These are phyloP conservation scores for Conus canariensis DNA, from an alignment of 2,888 invertebrate genomes.

Conservation along the genomic window DNA sequence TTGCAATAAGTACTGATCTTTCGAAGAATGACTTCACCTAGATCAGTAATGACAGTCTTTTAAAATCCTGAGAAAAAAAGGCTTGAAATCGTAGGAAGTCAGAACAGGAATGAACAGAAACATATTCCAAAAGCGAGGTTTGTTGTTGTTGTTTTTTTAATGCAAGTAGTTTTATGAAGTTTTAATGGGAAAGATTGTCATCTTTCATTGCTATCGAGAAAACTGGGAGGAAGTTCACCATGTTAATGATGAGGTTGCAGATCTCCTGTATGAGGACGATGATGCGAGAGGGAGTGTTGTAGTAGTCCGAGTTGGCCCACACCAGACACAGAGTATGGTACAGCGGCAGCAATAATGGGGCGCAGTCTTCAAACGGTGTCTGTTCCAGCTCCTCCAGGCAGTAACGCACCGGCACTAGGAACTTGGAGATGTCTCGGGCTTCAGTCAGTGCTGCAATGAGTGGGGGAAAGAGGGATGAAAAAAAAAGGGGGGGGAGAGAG, in stretches of 20 bases:
- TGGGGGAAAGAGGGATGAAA: conserved; percentile 1
- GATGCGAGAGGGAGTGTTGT: conserved; percentile 92
- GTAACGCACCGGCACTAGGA: conserved; percentile 89
- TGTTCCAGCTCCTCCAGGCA: conserved; percentile 86
- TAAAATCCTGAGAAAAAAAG: too few relatives aligned
- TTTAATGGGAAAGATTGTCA: too few relatives aligned
- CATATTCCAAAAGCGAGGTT: too few relatives aligned
- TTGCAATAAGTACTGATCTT: too few relatives aligned
- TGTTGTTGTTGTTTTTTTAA: too few relatives aligned
- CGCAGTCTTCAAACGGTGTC: conserved; percentile 76
- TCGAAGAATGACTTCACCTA: too few relatives aligned
- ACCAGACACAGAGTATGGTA: conserved; percentile 93
- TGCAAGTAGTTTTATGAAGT: too few relatives aligned
- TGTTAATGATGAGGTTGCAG: conserved; percentile 92
- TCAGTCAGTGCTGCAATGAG: conserved; percentile 87
- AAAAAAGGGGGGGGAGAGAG: too few relatives aligned
- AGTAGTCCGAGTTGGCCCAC: conserved; percentile 92
- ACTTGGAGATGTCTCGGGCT: conserved; percentile 92
- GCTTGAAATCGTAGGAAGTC: too few relatives aligned
- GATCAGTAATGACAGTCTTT: too few relatives aligned
- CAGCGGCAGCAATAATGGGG: conserved; percentile 86
- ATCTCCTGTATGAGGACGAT: conserved; percentile 93
- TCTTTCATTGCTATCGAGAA: too few relatives aligned
- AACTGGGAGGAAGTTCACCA: conserved; percentile 81
- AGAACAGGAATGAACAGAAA: too few relatives aligned